Percentiles rank a stretch among this genome's conserved stretches.
Evolutionary conservation across 1,140 invertebrate genomes (phyloP).

Genomic region (Drosophila kanapiae): DNA sequence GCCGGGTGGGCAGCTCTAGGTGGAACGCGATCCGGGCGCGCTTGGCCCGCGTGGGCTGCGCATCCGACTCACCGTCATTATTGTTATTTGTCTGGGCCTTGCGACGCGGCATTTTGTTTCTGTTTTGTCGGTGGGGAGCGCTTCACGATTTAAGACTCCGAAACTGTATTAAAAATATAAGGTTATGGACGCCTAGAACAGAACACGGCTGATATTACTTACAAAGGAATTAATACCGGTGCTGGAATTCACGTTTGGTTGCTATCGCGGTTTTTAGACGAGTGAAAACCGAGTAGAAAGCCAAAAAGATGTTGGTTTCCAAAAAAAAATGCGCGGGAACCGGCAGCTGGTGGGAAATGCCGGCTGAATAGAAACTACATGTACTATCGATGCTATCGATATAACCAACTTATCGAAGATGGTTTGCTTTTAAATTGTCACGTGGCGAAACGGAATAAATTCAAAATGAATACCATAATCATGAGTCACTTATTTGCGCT

Average conservation of each 20-base stretch:
- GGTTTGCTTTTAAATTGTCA: background rate
- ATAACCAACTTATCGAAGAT: background rate
- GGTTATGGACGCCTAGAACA: conserved; percentile 20
- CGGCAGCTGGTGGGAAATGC: conserved; percentile 29
- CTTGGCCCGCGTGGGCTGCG: conserved; percentile 38
- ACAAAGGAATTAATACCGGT: conserved; percentile 35
- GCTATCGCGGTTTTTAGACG: conserved; percentile 51
- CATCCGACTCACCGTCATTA: conserved; percentile 46
- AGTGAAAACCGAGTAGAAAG: conserved; percentile 55
- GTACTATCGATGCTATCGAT: background rate
- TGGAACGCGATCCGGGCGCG: conserved; percentile 50
- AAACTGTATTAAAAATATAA: conserved; percentile 44
- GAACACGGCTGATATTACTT: conserved; percentile 23
- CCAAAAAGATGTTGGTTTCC: conserved; percentile 21
- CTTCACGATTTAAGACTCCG: conserved; percentile 43
- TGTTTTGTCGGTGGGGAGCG: conserved; percentile 1
- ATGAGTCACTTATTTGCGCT: no score
- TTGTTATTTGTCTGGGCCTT: conserved; percentile 60
- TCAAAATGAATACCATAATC: no score
- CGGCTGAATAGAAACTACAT: background rate
- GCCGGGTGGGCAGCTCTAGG: conserved; percentile 85
- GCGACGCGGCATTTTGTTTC: conserved; percentile 59
- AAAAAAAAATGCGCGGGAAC: conserved; percentile 51
- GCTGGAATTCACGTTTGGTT: conserved; percentile 22
- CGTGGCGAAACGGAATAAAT: background rate